Evolutionary conservation across 2,888 invertebrate species (phyloP).

Genomic region (Drepana falcataria): DNA sequence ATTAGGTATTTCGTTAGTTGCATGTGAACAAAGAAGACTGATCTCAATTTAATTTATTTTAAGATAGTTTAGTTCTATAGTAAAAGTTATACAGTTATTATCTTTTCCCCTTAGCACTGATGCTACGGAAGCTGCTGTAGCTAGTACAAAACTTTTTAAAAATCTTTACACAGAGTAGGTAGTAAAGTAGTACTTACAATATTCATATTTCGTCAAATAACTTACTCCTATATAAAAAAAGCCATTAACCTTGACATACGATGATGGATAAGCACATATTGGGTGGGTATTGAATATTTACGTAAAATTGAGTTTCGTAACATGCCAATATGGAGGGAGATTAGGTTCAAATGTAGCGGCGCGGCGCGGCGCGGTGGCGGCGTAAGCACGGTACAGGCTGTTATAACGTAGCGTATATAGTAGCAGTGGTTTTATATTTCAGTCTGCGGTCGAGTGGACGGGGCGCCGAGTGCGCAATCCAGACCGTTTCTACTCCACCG

Average conservation of each 20-base stretch:
- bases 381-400: slow-evolving; percentile 11
- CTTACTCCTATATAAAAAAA: too few species aligned
- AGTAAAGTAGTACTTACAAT: too few species aligned
- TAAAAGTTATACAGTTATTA: too few species aligned
- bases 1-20: too few species aligned
- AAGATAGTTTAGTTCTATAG: too few species aligned
- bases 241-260: background rate
- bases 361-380: background rate
- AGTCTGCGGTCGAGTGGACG: slow-evolving; percentile 58
- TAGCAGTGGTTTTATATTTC: slow-evolving; percentile 48
- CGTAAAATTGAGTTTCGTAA: slow-evolving; percentile 12
- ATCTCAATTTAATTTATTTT: too few species aligned
- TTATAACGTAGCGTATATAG: slow-evolving; percentile 32
- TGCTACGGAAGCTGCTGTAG: too few species aligned
- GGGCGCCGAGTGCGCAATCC: slow-evolving; percentile 47
- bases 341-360: slow-evolving; percentile 23
- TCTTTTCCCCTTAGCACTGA: too few species aligned
- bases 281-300: background rate
- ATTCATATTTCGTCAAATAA: too few species aligned
- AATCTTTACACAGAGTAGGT: too few species aligned
- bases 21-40: too few species aligned
- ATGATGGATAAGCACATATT: background rate
- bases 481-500: slow-evolving; percentile 44
- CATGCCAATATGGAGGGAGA: slow-evolving; percentile 23
- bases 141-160: too few species aligned